Conservation (phyloP, 2,888 invertebrate species). For the Teleogryllus oceanicus region DNA sequence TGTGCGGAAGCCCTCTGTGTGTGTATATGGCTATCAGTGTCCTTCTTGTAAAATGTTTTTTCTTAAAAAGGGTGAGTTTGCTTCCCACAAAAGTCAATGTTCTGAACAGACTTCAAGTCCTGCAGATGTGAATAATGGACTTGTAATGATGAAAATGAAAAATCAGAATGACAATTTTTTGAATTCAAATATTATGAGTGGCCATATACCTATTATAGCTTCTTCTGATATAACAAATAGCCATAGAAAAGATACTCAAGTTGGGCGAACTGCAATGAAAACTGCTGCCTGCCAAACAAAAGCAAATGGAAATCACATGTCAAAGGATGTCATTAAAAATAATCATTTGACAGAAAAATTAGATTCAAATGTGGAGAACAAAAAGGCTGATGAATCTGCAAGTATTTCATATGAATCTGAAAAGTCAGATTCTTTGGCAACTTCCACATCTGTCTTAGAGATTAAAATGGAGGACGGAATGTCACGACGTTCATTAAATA, state of each 20-base stretch:
- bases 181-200: neutral
- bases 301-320: neutral
- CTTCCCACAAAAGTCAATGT: slow-evolving; percentile 22
- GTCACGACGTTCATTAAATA: neutral
- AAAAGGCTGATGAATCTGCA: neutral
- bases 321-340: neutral
- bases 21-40: slow-evolving; percentile 27
- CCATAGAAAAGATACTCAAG: neutral
- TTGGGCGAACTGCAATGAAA: neutral
- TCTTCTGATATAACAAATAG: neutral
- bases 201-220: neutral
- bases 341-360: neutral
- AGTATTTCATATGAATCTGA: neutral
- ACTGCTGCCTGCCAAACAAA: neutral
- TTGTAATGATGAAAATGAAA: neutral
- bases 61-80: slow-evolving; percentile 27
- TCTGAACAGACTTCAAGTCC: neutral
- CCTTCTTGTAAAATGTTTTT: slow-evolving; percentile 22
- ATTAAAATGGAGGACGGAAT: neutral
- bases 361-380: neutral
- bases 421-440: neutral
- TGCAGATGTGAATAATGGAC: neutral
- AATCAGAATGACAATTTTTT: neutral
- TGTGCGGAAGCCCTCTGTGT: neutral
- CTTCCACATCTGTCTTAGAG: no score